Conservation (phyloP, 2,797 vertebrate species). For the Yasuhikotakia modesta region DNA sequence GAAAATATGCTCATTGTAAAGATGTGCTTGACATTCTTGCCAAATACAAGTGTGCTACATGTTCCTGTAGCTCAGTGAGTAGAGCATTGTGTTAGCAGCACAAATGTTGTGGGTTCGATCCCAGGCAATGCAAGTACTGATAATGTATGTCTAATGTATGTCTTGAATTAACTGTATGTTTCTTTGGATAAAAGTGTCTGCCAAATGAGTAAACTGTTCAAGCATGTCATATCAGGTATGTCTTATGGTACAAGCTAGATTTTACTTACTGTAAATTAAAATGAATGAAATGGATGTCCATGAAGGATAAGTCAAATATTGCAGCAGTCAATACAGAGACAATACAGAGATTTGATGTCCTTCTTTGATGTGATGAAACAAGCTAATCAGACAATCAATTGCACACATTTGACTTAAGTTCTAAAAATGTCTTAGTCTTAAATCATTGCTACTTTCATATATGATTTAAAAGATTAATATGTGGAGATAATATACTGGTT, state of each 20-base stretch:
- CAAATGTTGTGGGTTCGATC: too few relatives aligned
- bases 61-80: too few relatives aligned
- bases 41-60: too few relatives aligned
- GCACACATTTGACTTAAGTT: slow-evolving; percentile 28
- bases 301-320: slow-evolving; percentile 48
- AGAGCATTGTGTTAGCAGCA: too few relatives aligned
- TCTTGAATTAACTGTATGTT: too few relatives aligned
- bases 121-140: too few relatives aligned
- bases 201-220: too few relatives aligned
- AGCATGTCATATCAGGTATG: slow-evolving; percentile 16
- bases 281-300: slow-evolving; percentile 37
- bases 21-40: not conserved
- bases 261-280: slow-evolving; percentile 29
- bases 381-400: slow-evolving; percentile 51
- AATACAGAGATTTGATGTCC: slow-evolving; percentile 41
- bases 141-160: too few relatives aligned
- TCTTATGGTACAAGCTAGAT: slow-evolving; percentile 4
- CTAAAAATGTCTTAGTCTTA: slow-evolving; percentile 31
- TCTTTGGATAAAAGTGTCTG: too few relatives aligned
- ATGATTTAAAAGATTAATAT: slow-evolving; percentile 34
- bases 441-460: slow-evolving; percentile 32
- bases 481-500: slow-evolving; percentile 22
- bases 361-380: slow-evolving; percentile 46
- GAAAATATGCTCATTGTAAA: slow-evolving; percentile 15
- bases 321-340: slow-evolving; percentile 36